These are phyloP conservation scores for Nymphalis polychloros DNA, from an alignment of 2,888 invertebrate genomes.

Conservation along the genomic window DNA sequence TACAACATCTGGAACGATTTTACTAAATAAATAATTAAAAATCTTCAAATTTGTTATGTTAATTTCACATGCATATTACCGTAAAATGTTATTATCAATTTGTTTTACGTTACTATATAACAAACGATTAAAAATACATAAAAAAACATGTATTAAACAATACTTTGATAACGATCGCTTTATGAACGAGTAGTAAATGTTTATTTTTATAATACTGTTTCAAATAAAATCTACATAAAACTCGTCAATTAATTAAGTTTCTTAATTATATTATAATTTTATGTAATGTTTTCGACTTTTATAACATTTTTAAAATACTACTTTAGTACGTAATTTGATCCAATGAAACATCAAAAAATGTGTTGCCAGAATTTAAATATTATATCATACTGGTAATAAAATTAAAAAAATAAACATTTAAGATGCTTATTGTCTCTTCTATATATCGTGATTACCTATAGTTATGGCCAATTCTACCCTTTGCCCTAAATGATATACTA, in stretches of 20 bases:
- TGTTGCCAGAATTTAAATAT: too few species aligned
- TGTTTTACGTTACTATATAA: background rate
- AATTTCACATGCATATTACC: background rate
- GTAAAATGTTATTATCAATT: conserved; percentile 4
- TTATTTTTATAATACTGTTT: background rate
- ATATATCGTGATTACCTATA: too few species aligned
- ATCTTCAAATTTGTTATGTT: background rate
- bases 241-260: background rate
- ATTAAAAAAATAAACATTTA: too few species aligned
- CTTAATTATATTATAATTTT: background rate
- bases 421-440: too few species aligned
- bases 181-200: background rate
- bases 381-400: too few species aligned
- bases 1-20: too few species aligned
- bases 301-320: background rate
- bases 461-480: too few species aligned
- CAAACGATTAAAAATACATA: conserved; percentile 1
- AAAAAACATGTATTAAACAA: background rate
- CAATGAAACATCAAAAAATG: background rate
- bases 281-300: background rate
- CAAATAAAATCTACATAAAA: background rate
- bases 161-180: background rate
- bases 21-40: background rate
- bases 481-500: too few species aligned
- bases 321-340: background rate